Evolutionary conservation across 1,140 invertebrate species (phyloP).

Genomic region (Cheumatopsyche charites): DNA sequence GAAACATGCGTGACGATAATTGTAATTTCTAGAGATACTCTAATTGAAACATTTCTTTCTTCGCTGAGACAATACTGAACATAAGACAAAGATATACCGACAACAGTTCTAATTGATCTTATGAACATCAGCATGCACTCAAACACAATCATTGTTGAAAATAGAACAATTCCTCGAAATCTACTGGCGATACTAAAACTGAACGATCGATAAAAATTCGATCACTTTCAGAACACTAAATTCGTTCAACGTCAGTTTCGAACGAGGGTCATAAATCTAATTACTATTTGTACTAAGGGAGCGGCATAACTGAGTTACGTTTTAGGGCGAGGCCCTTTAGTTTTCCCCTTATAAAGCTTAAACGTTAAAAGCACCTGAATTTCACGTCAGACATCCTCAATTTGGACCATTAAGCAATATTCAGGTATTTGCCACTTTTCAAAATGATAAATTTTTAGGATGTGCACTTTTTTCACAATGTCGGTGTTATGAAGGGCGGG

Average conservation of each 20-base stretch:
- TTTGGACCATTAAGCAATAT: neutral
- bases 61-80: neutral
- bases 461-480: neutral
- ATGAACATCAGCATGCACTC: neutral
- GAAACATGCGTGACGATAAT: conserved; percentile 11
- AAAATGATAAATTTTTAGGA: conserved; percentile 1
- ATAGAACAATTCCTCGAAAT: neutral
- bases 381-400: too few relatives aligned
- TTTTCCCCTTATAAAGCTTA: too few relatives aligned
- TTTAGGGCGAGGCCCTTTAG: conserved; percentile 23
- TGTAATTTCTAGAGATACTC: conserved; percentile 9
- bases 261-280: conserved; percentile 30
- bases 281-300: conserved; percentile 21
- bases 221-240: too few relatives aligned
- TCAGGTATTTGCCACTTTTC: neutral
- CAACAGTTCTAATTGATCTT: neutral
- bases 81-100: neutral
- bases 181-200: neutral
- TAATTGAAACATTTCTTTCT: conserved; percentile 17
- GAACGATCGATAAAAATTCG: neutral
- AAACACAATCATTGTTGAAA: neutral
- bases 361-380: too few relatives aligned
- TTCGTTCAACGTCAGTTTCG: neutral
- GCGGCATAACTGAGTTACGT: conserved; percentile 21
- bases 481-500: conserved; percentile 26